These are phyloP conservation scores for Tenthredo distinguenda DNA, from an alignment of 2,888 invertebrate genomes.

Conservation along the genomic window DNA sequence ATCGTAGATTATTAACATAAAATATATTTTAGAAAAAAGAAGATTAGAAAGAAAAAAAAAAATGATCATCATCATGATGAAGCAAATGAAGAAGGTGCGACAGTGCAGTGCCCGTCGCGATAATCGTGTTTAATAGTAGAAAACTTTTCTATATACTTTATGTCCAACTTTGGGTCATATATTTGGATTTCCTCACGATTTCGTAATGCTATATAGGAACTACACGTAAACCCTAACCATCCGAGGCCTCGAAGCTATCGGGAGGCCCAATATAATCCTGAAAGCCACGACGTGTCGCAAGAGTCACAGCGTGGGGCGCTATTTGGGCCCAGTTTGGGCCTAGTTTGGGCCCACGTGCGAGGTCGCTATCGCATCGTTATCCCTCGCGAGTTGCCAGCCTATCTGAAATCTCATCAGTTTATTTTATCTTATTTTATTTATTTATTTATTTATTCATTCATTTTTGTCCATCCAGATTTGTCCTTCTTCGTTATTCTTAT, in stretches of 20 bases:
- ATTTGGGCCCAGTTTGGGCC: constrained; percentile 30
- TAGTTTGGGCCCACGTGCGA: constrained; percentile 31
- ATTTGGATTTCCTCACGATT: constrained; percentile 46
- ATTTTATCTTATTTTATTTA: neutral
- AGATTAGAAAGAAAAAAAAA: neutral
- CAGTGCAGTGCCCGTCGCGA: neutral
- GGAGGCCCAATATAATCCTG: constrained; percentile 24
- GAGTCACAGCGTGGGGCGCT: constrained; percentile 39
- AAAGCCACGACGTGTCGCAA: constrained; percentile 38
- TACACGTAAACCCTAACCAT: constrained; percentile 14
- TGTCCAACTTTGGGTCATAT: constrained; percentile 31
- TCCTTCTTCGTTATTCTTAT: neutral
- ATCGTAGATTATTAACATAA: neutral
- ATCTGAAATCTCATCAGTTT: neutral
- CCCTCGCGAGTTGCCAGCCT: constrained; percentile 4
- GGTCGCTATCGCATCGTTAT: constrained; percentile 15
- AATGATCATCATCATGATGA: neutral
- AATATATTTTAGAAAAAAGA: neutral
- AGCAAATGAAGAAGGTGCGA: neutral
- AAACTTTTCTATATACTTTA: constrained; percentile 28
- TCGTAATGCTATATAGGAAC: constrained; percentile 20
- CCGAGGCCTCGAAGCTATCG: constrained; percentile 20
- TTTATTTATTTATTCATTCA: neutral
- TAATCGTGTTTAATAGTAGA: constrained; percentile 9
- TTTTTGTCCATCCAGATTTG: neutral